phyloP scores from a whole-genome alignment of 2,888 invertebrate species.

The Acanthopleura granulata region DNA sequence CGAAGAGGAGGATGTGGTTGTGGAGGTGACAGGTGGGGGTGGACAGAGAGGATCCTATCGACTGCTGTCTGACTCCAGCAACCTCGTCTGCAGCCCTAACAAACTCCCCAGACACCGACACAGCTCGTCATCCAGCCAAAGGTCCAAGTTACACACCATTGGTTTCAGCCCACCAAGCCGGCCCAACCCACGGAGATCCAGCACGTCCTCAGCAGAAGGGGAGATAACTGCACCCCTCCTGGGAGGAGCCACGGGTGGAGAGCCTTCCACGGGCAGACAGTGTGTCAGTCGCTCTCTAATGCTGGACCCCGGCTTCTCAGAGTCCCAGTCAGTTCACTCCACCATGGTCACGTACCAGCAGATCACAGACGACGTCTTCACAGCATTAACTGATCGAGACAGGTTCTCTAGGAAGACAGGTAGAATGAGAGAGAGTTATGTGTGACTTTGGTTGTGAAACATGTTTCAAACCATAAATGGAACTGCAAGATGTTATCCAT shows the following conservation, averaged over 20 bases:
- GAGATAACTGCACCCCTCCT: background rate
- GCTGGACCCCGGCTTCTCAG: background rate
- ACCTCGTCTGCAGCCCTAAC: background rate
- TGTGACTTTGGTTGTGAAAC: too few relatives aligned
- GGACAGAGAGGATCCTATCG: conserved; percentile 1
- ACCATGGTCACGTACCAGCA: too few relatives aligned
- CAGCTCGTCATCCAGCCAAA: background rate
- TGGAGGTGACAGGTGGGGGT: background rate
- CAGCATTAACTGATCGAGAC: too few relatives aligned
- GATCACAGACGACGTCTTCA: too few relatives aligned
- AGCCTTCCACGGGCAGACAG: background rate
- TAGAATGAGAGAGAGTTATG: too few relatives aligned
- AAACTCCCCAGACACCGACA: background rate
- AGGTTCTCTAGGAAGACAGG: too few relatives aligned
- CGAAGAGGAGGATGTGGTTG: conserved; percentile 2
- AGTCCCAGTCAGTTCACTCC: too few relatives aligned
- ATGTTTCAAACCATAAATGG: too few relatives aligned
- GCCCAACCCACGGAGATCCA: background rate
- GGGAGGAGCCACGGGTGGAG: background rate
- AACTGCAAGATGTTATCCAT: too few relatives aligned
- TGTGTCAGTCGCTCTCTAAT: background rate
- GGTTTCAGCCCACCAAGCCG: background rate
- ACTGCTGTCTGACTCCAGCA: background rate
- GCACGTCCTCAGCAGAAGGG: background rate
- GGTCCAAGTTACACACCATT: background rate